Evolutionary conservation across 2,888 invertebrate genomes (phyloP).

Genomic region (Perdita meconis): DNA sequence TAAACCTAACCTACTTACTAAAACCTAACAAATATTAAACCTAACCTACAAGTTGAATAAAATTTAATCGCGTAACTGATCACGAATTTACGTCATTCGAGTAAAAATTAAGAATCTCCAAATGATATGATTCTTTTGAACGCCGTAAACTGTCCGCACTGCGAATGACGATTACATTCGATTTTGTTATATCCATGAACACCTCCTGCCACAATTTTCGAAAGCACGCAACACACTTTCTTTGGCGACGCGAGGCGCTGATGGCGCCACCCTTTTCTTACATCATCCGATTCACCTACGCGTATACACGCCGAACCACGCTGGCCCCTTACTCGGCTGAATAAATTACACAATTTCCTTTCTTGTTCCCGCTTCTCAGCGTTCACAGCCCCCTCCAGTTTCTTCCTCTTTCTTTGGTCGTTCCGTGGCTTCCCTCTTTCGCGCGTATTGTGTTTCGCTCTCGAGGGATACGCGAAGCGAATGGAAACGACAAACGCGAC

Average conservation of each 20-base stretch:
- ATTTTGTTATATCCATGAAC: constrained; percentile 34
- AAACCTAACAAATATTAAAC: no score
- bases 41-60: not conserved
- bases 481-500: constrained; percentile 60
- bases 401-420: not conserved
- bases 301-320: constrained; percentile 29
- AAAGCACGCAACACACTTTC: constrained; percentile 60
- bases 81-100: not conserved
- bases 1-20: no score
- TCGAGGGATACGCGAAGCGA: constrained; percentile 57
- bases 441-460: constrained; percentile 67
- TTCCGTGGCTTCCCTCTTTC: constrained; percentile 48
- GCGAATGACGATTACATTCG: constrained; percentile 20
- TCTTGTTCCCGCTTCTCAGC: constrained; percentile 50
- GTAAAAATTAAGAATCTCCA: constrained; percentile 5
- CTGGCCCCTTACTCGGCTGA: constrained; percentile 68
- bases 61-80: constrained; percentile 14
- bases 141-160: constrained; percentile 6
- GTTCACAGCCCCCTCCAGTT: constrained; percentile 3
- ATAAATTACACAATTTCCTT: constrained; percentile 78
- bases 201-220: constrained; percentile 49
- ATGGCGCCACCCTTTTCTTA: constrained; percentile 54
- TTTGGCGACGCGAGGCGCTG: constrained; percentile 64
- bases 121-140: not conserved
- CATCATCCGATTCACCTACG: constrained; percentile 49